Conservation (phyloP, 2,888 invertebrate species). For the Oscheius sp. region DNA sequence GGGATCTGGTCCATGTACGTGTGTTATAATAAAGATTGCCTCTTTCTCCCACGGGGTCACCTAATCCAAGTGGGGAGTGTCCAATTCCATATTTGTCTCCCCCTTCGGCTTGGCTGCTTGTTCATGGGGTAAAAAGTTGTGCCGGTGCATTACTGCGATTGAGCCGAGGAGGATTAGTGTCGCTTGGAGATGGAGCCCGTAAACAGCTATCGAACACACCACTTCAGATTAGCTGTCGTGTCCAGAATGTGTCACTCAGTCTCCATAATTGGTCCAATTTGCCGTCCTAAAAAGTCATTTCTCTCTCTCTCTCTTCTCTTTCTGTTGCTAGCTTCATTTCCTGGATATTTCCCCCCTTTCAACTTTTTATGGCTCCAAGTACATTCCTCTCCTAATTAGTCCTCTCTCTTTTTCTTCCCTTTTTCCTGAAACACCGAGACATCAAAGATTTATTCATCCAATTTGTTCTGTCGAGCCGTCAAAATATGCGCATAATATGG, state of each 20-base stretch:
- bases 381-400: background rate
- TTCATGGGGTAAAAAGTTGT: background rate
- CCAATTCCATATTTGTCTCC: conserved; percentile 5
- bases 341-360: background rate
- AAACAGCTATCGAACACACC: background rate
- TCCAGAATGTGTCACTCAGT: conserved; percentile 11
- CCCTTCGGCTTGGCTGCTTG: no score
- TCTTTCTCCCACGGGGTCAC: background rate
- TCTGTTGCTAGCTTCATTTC: background rate
- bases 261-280: conserved; percentile 19
- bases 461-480: no score
- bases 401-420: background rate
- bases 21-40: background rate
- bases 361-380: background rate
- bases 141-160: conserved; percentile 5
- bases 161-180: background rate
- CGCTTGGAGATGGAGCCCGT: background rate
- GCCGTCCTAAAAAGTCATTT: background rate
- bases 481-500: no score
- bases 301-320: background rate
- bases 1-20: conserved; percentile 27
- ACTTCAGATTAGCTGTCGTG: background rate
- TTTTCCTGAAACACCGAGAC: no score
- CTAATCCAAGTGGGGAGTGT: background rate
- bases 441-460: no score